Evolutionary conservation across 2,888 invertebrate genomes (phyloP), one percentile per base, ranked within the genome.

Genomic region (Coenonympha arcania): DNA sequence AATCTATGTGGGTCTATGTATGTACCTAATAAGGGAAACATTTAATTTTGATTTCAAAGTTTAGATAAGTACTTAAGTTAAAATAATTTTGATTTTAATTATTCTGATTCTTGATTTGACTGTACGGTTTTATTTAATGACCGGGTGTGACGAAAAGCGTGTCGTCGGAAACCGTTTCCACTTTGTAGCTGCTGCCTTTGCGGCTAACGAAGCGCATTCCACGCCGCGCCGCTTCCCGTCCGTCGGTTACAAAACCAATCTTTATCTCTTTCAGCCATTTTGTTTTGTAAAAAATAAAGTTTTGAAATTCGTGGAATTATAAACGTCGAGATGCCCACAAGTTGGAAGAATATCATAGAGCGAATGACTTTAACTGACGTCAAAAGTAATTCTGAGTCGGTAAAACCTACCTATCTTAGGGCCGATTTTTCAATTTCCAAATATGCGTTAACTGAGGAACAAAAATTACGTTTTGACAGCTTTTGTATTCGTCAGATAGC

Each of bases 101-200:
- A n/a, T n/a, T 11, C 28, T 4, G 5, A 16, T 33, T 33, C 4
- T 33, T 9, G 9, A 16, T 8, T 6, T 16, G 16, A 33, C 3
- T 16, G 31, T 33, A 16, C 31, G 8, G 24, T 33, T 24, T 39
- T 24, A 8, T 22, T 42, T 56, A 60, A 54, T 53, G 57, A 54
- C 20, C 41, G 44, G n/a, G 48, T 54, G 61, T 69, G 69, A 61
- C 64, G 71, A 69, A 66, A 69, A 52, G 54, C 54, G 60, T 18
- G 47, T 57, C 60, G 43, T 18, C 58, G 58, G 59, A 56, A 54
- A 52, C 50, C 61, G 62, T 45, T 45, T 48, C 33, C 48, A 54
- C 47, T 50, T 39, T 24, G 44, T 36, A 31, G 33, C 30, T n/a
- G n/a, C n/a, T n/a, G n/a, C n/a, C n/a, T n/a, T 22, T 41, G 30